Conservation (phyloP, 1,140 invertebrate species). For the Drosophila sproati region DNA sequence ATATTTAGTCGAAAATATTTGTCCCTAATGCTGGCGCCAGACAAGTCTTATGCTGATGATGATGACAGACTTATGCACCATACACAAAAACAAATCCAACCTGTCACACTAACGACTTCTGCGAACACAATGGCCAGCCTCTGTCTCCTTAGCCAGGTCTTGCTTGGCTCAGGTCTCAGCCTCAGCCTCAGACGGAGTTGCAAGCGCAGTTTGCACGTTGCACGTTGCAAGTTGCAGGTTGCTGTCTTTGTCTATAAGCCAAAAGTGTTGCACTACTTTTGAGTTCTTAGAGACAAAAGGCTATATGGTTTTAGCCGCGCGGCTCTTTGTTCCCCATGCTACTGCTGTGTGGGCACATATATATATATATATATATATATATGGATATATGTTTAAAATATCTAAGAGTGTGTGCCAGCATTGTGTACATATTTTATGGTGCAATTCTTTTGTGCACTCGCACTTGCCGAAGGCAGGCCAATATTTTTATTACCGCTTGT, state of each 20-base stretch:
- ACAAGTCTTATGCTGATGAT: conserved; percentile 84
- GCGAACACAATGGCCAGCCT: conserved; percentile 74
- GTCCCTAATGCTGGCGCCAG: conserved; percentile 84
- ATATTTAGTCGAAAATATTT: conserved; percentile 84
- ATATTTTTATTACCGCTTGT: conserved; percentile 76
- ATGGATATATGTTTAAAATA: too few species aligned
- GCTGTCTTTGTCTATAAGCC: conserved; percentile 68
- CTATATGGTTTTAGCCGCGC: conserved; percentile 51
- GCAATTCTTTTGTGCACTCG: conserved; percentile 77
- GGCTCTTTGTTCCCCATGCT: conserved; percentile 56
- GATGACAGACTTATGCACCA: conserved; percentile 83
- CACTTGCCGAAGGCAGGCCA: conserved; percentile 73
- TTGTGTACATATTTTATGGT: conserved; percentile 74
- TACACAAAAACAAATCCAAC: conserved; percentile 79
- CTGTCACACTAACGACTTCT: conserved; percentile 84
- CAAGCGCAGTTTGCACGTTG: conserved; percentile 33
- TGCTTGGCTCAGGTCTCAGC: conserved; percentile 8
- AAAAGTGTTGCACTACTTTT: conserved; percentile 83
- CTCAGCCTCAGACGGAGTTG: conserved; percentile 2
- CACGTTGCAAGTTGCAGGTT: conserved; percentile 36
- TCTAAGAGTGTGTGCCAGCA: conserved; percentile 18
- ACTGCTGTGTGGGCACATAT: neutral
- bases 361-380: too few species aligned
- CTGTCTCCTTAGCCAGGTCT: neutral
- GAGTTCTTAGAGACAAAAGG: conserved; percentile 60